Conservation (phyloP, 2,797 vertebrate genomes). For the Eulemur rubriventer region DNA sequence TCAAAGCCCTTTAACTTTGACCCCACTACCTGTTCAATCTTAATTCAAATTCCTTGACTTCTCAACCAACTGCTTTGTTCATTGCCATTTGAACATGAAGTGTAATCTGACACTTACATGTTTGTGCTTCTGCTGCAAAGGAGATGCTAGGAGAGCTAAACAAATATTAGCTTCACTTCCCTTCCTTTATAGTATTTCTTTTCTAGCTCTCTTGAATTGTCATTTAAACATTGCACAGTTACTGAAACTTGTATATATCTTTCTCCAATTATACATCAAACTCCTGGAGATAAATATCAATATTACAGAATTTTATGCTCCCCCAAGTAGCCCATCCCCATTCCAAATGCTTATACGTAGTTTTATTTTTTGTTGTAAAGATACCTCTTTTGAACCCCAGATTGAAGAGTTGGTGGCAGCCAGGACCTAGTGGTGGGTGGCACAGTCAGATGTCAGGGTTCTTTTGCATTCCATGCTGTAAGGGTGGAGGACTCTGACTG, state of each 20-base stretch:
- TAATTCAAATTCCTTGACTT: constrained; percentile 9
- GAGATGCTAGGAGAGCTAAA: constrained; percentile 19
- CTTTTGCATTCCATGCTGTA: background rate
- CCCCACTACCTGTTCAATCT: background rate
- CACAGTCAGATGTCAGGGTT: background rate
- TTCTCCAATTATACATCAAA: background rate
- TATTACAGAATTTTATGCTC: background rate
- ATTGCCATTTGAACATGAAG: constrained; percentile 25
- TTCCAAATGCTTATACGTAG: background rate
- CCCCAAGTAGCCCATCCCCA: background rate
- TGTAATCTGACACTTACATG: background rate
- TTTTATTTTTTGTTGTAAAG: background rate
- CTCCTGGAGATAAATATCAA: background rate
- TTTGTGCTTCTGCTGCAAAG: constrained; percentile 2
- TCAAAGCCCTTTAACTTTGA: background rate
- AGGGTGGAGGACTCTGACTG: background rate
- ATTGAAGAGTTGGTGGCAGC: background rate
- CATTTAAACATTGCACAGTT: background rate
- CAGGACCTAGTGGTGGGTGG: background rate
- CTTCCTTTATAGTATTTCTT: background rate
- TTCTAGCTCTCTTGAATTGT: background rate
- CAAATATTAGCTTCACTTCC: background rate
- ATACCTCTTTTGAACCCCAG: background rate
- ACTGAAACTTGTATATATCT: background rate
- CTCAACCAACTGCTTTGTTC: constrained; percentile 2